phyloP scores from a whole-genome alignment of 1,140 invertebrate genomes.

The Diorhabda elongata region DNA sequence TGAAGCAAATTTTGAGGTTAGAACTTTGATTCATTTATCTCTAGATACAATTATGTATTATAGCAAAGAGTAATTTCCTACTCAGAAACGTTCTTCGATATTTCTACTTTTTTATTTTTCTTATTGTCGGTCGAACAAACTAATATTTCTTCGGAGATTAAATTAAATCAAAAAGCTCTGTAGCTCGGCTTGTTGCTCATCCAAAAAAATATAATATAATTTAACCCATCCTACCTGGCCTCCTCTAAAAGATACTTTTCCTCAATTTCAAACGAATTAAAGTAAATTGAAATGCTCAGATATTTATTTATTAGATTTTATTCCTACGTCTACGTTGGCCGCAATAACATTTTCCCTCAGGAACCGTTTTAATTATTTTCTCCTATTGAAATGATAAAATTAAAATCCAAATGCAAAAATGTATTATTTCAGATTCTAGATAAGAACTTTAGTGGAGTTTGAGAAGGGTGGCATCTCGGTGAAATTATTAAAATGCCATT shows the following conservation, averaged over 20 bases:
- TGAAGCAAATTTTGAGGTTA: too few species aligned
- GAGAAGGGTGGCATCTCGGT: too few species aligned
- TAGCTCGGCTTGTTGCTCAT: constrained; percentile 18
- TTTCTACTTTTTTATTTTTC: neutral
- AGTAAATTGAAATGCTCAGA: constrained; percentile 28
- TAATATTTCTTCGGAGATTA: constrained; percentile 42
- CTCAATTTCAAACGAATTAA: constrained; percentile 20
- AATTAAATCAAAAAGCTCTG: constrained; percentile 36
- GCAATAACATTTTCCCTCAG: constrained; percentile 12
- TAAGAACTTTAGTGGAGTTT: neutral
- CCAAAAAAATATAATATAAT: constrained; percentile 26
- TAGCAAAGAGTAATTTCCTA: too few species aligned
- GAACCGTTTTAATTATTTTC: constrained; percentile 11
- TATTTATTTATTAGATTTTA: constrained; percentile 25
- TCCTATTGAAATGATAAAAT: constrained; percentile 12
- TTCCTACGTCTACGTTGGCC: constrained; percentile 21
- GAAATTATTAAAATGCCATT: too few species aligned
- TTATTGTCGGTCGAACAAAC: constrained; percentile 26
- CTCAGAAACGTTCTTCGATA: neutral
- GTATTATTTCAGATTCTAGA: constrained; percentile 6
- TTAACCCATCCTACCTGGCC: constrained; percentile 10
- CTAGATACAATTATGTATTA: too few species aligned
- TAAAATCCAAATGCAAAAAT: constrained; percentile 15
- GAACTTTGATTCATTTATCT: too few species aligned
- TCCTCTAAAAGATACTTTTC: constrained; percentile 22